Percentiles rank a stretch among this genome's conserved stretches.
phyloP scores from a whole-genome alignment of 2,113 vertebrate species.

The Tupaia chinensis region DNA sequence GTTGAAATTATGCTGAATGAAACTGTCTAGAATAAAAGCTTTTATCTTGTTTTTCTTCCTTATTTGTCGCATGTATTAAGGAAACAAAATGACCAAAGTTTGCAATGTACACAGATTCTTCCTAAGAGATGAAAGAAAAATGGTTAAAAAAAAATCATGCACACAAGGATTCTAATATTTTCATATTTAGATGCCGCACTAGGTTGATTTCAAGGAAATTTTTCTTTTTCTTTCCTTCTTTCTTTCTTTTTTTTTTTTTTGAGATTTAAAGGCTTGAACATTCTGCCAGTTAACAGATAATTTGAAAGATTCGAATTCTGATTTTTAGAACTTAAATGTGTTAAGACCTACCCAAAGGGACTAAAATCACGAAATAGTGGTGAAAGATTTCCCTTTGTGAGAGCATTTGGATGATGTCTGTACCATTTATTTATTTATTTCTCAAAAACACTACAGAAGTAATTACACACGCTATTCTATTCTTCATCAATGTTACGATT shows the following conservation, averaged over 20 bases:
- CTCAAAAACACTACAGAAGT: constrained; percentile 17
- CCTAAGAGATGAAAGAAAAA: constrained; percentile 40
- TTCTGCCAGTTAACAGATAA: constrained; percentile 27
- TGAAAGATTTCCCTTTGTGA: background rate
- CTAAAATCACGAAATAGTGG: constrained; percentile 27
- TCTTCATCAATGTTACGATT: constrained; percentile 15
- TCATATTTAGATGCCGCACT: constrained; percentile 52
- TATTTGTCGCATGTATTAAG: constrained; percentile 60
- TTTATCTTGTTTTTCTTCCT: constrained; percentile 76
- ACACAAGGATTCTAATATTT: constrained; percentile 19
- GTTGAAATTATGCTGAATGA: constrained; percentile 84
- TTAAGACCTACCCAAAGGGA: background rate
- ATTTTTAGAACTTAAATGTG: constrained; percentile 53
- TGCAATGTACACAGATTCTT: constrained; percentile 40
- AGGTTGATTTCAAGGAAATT: constrained; percentile 41
- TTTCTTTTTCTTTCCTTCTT: background rate
- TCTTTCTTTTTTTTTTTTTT: constrained; percentile 1
- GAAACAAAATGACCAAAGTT: constrained; percentile 19
- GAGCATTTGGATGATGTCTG: background rate
- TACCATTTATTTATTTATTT: background rate
- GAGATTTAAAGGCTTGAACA: constrained; percentile 41
- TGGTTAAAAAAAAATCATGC: background rate
- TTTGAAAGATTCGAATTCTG: constrained; percentile 59
- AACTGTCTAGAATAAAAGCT: constrained; percentile 73
- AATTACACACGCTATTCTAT: constrained; percentile 4